Conservation (phyloP, 2,113 vertebrate species). For the Antigone vipio region DNA sequence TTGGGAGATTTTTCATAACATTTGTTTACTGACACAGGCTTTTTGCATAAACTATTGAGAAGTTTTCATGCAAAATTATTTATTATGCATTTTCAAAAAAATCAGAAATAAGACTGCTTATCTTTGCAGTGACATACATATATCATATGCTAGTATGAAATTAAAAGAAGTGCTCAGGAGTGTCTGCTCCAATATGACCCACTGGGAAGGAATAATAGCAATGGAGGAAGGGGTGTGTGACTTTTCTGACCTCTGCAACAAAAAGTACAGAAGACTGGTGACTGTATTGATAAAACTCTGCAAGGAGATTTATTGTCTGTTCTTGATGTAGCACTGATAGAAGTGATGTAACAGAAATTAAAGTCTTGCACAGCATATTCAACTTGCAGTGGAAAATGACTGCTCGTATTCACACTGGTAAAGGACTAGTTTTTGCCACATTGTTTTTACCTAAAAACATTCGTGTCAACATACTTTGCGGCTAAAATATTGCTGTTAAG, state of each 20-base stretch:
- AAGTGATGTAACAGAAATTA: neutral
- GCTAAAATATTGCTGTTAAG: neutral
- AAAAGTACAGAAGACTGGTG: neutral
- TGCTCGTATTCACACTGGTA: neutral
- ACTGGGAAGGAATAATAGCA: neutral
- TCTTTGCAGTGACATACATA: neutral
- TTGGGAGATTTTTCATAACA: neutral
- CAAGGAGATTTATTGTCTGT: neutral
- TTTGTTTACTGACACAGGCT: accelerated
- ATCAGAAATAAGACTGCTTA: neutral
- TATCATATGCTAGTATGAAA: neutral
- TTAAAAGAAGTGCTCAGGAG: neutral
- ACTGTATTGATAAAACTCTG: neutral
- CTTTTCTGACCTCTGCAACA: neutral
- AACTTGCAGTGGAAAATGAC: neutral
- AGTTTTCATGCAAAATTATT: neutral
- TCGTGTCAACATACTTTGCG: neutral
- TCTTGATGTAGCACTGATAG: neutral
- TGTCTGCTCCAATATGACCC: neutral
- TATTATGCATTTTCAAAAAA: neutral
- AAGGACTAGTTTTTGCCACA: neutral
- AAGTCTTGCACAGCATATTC: neutral
- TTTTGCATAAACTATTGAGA: neutral
- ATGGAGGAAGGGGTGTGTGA: too few species aligned
- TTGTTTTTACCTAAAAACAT: neutral